A percentile compares a stretch with the other conserved stretches of the same genome.
These are phyloP conservation scores for Eonycteris spelaea DNA, from an alignment of 2,113 vertebrate genomes.

Conservation along the genomic window DNA sequence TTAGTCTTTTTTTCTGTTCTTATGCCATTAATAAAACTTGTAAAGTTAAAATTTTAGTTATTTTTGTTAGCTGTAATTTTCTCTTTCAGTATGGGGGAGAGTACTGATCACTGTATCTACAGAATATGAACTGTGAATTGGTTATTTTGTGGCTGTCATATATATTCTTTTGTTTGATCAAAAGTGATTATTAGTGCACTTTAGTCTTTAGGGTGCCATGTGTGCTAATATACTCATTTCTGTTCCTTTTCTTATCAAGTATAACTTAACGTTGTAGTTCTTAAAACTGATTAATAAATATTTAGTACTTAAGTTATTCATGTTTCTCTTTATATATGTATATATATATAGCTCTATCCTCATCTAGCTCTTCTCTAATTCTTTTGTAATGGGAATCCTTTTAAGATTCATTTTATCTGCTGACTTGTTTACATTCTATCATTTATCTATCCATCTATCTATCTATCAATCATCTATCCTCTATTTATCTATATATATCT, in stretches of 20 bases:
- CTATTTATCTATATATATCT: too few relatives aligned
- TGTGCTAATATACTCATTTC: background rate
- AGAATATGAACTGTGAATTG: background rate
- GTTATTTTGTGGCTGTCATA: slow-evolving; percentile 16
- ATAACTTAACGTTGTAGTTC: background rate
- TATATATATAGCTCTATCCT: background rate
- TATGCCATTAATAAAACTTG: background rate
- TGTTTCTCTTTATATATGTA: background rate
- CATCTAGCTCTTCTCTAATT: background rate
- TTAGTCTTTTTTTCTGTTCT: background rate
- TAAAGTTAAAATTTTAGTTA: background rate
- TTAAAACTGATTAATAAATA: slow-evolving; percentile 8
- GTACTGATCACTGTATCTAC: background rate
- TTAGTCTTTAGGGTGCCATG: background rate
- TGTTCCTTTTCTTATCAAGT: background rate
- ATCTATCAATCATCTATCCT: too few relatives aligned
- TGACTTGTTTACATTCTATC: background rate
- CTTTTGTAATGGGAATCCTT: background rate
- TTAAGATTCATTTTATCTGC: background rate
- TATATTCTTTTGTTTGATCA: background rate
- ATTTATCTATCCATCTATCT: too few relatives aligned
- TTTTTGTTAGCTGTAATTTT: background rate
- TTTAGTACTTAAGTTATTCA: slow-evolving; percentile 6
- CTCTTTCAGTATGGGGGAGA: background rate
- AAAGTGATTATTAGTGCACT: background rate